Conservation (phyloP, 2,113 vertebrate genomes). For the Candoia aspera region DNA sequence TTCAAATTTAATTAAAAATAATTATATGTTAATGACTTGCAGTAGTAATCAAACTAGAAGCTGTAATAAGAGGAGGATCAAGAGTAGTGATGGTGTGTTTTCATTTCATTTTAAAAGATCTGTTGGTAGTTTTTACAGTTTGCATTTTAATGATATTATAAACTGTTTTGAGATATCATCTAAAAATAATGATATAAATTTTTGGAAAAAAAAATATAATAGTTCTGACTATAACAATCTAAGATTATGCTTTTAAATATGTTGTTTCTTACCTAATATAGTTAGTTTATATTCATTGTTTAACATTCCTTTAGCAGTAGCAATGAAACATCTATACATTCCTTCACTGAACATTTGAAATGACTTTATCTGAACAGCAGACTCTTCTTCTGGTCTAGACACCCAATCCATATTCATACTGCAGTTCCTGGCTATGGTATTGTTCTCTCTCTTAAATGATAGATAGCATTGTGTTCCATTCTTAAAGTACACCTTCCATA, state of each 20-base stretch:
- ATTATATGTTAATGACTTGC: too few species aligned
- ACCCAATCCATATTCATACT: constrained; percentile 50
- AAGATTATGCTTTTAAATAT: background rate
- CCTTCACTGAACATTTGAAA: constrained; percentile 58
- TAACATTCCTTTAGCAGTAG: background rate
- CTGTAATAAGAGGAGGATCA: too few species aligned
- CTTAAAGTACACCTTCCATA: constrained; percentile 44
- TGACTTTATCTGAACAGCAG: constrained; percentile 47
- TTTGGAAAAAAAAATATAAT: background rate
- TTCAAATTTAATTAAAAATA: too few species aligned
- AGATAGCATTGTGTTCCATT: background rate
- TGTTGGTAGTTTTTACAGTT: background rate
- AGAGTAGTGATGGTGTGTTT: too few species aligned
- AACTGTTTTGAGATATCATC: background rate
- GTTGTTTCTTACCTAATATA: constrained; percentile 62
- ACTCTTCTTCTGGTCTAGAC: background rate
- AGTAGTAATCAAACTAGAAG: too few species aligned
- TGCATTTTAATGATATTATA: background rate
- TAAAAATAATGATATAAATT: background rate
- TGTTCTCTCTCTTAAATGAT: background rate
- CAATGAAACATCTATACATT: constrained; percentile 33
- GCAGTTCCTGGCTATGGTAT: constrained; percentile 34
- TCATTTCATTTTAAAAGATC: too few species aligned
- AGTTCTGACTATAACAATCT: background rate
- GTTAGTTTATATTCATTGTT: accelerated